Evolutionary conservation across 2,888 invertebrate genomes (phyloP).

Genomic region (Odontothrips loti): DNA sequence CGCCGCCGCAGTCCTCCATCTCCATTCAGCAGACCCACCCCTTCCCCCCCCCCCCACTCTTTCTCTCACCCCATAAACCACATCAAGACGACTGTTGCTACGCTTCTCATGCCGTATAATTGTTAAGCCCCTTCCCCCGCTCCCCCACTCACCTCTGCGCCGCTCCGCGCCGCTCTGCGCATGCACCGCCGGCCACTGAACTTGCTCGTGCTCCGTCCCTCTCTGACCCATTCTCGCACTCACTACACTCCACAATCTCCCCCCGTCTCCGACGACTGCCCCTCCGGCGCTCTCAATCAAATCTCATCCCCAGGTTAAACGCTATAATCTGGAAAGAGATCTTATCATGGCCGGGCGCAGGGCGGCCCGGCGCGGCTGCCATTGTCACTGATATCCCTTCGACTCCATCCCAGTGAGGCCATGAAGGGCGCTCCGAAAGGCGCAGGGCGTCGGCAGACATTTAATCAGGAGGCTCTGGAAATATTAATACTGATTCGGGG

Average conservation of each 20-base stretch:
- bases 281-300: not conserved
- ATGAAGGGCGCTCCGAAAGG: not conserved
- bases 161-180: not conserved
- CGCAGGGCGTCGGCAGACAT: not conserved
- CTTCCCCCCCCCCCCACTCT: not conserved
- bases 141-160: not conserved
- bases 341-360: not conserved
- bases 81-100: constrained; percentile 17
- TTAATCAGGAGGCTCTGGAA: not conserved
- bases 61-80: constrained; percentile 24
- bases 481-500: not conserved
- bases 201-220: not conserved
- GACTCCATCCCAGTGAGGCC: not conserved
- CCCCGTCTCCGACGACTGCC: not conserved
- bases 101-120: constrained; percentile 11
- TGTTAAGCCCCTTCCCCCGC: not conserved
- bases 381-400: not conserved
- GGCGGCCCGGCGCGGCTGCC: not conserved
- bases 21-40: not conserved
- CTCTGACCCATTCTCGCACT: not conserved
- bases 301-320: not conserved
- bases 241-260: not conserved
- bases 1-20: no score
- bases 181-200: not conserved
- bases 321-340: not conserved